Evolutionary conservation across 2,888 invertebrate species (phyloP), one percentile per base, ranked within the genome.

Genomic region (Heliconius sara): DNA sequence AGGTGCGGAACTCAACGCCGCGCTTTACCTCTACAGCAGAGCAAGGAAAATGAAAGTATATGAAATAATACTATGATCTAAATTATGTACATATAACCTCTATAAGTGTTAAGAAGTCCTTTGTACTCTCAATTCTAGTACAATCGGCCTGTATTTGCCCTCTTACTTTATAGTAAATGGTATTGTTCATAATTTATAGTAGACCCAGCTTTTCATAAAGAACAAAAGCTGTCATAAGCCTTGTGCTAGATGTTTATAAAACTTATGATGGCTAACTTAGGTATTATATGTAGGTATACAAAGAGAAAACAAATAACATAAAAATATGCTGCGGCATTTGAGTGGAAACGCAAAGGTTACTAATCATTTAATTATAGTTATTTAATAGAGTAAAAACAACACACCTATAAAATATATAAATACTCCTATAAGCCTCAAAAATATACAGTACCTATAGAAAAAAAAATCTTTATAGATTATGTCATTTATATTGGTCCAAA

Each of bases 201-300:
- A 76, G 78, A 71, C 74, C 73, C 77, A 75, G 77, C 74, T 80
- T 83, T 79, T 80, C 52, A 80, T 68, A 67, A 34, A 39, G 70
- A 77, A 81, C 79, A 82, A 82, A 80, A 84, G 82, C 73, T 60
- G 60, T 63, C 73, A 68, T 74, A 83, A 81, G 84, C 84, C 84
- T 76, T 60, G 60, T 67, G 25, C 68, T 65, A 57, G 74, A 39
- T 68, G 43, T 22, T 73, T 73, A 78, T 78, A 66, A 72, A 78
- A 39, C 47, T 57, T 39, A 66, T 34, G 47, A 66, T 34, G 47
- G 72, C 34, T 5, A 34, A 65, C 63, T 43, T 63, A 47, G 72
- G 13, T 52, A 4, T 34, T 73, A 34, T 77, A 70, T 68, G n/a
- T 5, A 25, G 63, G 25, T 34, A 34, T 34, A 34, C 9, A 9